Conservation (phyloP, 2,113 vertebrate species). For the Phyllostomus hastatus region DNA sequence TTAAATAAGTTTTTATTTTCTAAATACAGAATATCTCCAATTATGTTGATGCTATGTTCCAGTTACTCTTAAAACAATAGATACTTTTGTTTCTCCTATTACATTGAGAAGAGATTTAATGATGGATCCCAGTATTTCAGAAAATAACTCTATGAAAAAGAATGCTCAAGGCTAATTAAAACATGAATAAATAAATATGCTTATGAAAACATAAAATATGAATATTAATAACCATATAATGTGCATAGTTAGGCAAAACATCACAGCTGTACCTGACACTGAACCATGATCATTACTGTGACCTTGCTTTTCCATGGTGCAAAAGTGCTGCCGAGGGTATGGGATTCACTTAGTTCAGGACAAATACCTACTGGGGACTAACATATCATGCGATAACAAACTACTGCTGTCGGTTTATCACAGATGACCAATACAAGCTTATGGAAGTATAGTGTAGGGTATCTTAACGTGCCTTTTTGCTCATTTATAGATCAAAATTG, state of each 20-base stretch:
- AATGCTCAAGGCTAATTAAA: background rate
- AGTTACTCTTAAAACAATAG: background rate
- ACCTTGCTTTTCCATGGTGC: background rate
- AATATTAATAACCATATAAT: background rate
- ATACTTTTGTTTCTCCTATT: background rate
- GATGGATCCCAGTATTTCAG: background rate
- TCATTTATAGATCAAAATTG: background rate
- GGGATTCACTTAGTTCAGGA: background rate
- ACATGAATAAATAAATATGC: too few species aligned
- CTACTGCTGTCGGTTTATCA: background rate
- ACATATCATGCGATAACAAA: background rate
- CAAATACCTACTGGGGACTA: background rate
- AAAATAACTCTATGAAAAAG: background rate
- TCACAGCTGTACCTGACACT: background rate
- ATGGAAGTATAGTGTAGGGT: background rate
- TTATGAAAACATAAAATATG: background rate
- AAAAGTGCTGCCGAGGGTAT: background rate
- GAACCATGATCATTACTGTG: background rate
- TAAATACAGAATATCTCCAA: background rate
- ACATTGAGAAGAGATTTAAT: background rate
- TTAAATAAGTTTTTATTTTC: constrained; percentile 21
- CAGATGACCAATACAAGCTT: background rate
- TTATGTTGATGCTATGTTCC: background rate
- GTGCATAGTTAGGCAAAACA: background rate
- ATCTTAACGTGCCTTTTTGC: background rate